A percentile compares a stretch with the other conserved stretches of the same genome.
Conservation (phyloP, 2,888 invertebrate genomes). For the Synanthedon formicaeformis region DNA sequence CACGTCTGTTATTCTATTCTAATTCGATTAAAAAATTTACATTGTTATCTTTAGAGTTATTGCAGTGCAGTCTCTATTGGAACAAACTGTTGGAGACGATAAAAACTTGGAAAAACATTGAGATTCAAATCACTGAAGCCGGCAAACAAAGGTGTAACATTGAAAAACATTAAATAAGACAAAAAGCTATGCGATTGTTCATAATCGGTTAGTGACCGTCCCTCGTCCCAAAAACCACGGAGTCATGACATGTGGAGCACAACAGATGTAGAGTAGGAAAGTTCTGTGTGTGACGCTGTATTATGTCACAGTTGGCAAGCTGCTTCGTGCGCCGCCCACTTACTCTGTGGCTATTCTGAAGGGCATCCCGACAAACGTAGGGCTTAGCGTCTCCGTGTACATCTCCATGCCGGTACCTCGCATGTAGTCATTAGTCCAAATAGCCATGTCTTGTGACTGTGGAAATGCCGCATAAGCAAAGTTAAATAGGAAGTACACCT, state of each 20-base stretch:
- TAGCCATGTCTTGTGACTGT: slow-evolving; percentile 96
- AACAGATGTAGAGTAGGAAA: slow-evolving; percentile 36
- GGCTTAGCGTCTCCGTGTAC: slow-evolving; percentile 99
- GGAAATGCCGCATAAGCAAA: slow-evolving; percentile 53
- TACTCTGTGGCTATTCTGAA: slow-evolving; percentile 99
- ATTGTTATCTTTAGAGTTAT: slow-evolving; percentile 17
- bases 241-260: slow-evolving; percentile 30
- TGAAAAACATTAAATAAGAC: slow-evolving; percentile 22
- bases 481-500: slow-evolving; percentile 32
- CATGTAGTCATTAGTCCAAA: slow-evolving; percentile 99
- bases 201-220: slow-evolving; percentile 42
- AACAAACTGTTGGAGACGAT: slow-evolving; percentile 1
- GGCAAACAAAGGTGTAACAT: slow-evolving; percentile 44
- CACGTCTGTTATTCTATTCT: neutral
- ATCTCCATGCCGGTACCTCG: slow-evolving; percentile 99
- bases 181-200: slow-evolving; percentile 43
- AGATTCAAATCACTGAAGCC: slow-evolving; percentile 39
- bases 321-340: slow-evolving; percentile 74
- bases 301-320: slow-evolving; percentile 38
- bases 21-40: neutral
- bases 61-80: slow-evolving; percentile 22
- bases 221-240: slow-evolving; percentile 34
- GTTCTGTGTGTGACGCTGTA: slow-evolving; percentile 36
- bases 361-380: slow-evolving; percentile 97
- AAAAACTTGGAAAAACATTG: slow-evolving; percentile 22